Percentiles rank a stretch among this genome's conserved stretches.
Evolutionary conservation across 2,888 invertebrate species (phyloP).

Genomic region (Phytoseiulus persimilis): DNA sequence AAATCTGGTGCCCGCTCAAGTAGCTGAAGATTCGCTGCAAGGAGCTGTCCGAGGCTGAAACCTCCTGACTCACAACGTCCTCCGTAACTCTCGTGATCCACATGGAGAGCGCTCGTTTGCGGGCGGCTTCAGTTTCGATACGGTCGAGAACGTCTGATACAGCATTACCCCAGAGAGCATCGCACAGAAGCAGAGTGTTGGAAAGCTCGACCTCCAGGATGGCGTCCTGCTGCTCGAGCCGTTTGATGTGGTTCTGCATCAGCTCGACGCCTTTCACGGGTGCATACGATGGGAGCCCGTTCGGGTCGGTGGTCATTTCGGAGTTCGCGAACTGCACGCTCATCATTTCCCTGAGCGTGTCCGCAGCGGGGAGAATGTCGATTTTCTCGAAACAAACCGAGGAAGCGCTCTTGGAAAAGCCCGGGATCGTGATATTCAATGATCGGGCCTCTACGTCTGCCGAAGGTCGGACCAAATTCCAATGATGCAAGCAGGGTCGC

Average conservation of each 20-base stretch:
- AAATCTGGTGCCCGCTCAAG: slow-evolving; percentile 52
- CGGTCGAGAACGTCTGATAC: slow-evolving; percentile 57
- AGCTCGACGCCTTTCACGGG: slow-evolving; percentile 6
- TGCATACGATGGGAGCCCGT: neutral
- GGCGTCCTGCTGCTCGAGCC: neutral
- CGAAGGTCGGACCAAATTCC: slow-evolving; percentile 14
- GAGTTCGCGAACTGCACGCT: slow-evolving; percentile 11
- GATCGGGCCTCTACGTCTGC: neutral
- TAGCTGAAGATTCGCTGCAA: slow-evolving; percentile 50
- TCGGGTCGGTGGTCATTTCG: neutral
- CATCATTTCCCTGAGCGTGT: slow-evolving; percentile 8
- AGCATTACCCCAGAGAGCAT: slow-evolving; percentile 68
- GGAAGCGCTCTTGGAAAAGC: slow-evolving; percentile 7
- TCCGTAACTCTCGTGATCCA: slow-evolving; percentile 30
- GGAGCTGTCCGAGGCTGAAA: slow-evolving; percentile 50
- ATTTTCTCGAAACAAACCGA: slow-evolving; percentile 23
- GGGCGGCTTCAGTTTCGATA: slow-evolving; percentile 49
- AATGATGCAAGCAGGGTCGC: slow-evolving; percentile 22
- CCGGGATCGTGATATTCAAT: slow-evolving; percentile 13
- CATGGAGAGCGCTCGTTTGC: slow-evolving; percentile 48
- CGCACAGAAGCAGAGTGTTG: slow-evolving; percentile 56
- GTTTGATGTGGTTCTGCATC: slow-evolving; percentile 11
- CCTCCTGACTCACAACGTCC: slow-evolving; percentile 6
- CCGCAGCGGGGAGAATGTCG: neutral
- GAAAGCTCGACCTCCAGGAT: slow-evolving; percentile 40